These are phyloP conservation scores for Pseudochirops cupreus DNA, from an alignment of 2,797 vertebrate species.

Conservation along the genomic window DNA sequence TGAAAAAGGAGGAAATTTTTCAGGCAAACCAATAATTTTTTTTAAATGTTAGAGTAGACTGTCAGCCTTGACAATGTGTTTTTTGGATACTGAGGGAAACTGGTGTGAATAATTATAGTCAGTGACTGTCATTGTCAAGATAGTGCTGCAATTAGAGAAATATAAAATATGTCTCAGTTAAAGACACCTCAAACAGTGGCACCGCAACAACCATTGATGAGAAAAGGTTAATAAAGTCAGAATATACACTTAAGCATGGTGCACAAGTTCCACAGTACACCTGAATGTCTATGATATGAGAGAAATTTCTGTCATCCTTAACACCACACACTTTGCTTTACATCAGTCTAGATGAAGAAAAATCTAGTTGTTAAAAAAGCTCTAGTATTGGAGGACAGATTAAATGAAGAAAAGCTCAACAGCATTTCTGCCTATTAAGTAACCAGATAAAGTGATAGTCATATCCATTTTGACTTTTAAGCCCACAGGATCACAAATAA, in stretches of 20 bases:
- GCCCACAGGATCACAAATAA: conserved; percentile 25
- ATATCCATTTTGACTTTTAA: conserved; percentile 52
- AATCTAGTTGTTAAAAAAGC: conserved; percentile 32
- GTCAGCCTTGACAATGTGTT: conserved; percentile 70
- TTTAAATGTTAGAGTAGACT: conserved; percentile 67
- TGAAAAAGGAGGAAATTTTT: conserved; percentile 51
- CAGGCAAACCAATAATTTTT: conserved; percentile 65
- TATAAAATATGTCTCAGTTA: conserved; percentile 75
- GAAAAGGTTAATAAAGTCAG: conserved; percentile 76
- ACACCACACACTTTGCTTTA: conserved; percentile 1
- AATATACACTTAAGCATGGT: conserved; percentile 39
- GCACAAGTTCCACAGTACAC: not conserved
- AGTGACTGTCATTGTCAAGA: conserved; percentile 75
- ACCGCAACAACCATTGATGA: conserved; percentile 64
- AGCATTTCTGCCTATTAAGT: not conserved
- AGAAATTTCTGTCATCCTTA: conserved; percentile 27
- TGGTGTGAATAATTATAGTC: conserved; percentile 72
- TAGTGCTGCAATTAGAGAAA: conserved; percentile 78
- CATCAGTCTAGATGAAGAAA: conserved; percentile 37
- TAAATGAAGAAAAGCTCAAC: conserved; percentile 1
- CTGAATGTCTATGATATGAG: conserved; percentile 11
- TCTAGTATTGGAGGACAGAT: conserved; percentile 19
- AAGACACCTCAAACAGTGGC: conserved; percentile 62
- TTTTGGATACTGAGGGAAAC: conserved; percentile 60
- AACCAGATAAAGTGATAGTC: not conserved